Conservation (phyloP, 92 coral and sea anemone species). For the Desmophyllum pertusum region DNA sequence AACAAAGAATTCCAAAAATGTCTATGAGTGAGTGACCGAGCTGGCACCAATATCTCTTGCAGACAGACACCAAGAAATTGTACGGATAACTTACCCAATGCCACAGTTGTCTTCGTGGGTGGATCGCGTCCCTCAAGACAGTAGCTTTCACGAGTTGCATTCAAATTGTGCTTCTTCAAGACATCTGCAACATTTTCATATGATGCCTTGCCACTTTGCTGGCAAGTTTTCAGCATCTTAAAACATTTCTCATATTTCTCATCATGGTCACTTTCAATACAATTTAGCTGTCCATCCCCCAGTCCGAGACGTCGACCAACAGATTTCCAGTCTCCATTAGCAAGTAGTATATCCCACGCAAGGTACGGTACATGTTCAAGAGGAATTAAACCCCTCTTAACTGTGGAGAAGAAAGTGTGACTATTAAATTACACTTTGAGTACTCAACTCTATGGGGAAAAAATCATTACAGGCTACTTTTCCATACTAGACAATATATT, state of each 20-base stretch:
- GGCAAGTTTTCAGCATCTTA: background rate
- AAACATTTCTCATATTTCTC: slow-evolving; percentile 5
- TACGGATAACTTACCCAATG: background rate
- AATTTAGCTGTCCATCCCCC: background rate
- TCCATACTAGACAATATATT: too few species aligned
- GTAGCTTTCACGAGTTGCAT: background rate
- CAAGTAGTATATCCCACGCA: slow-evolving; percentile 1
- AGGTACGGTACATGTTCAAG: background rate
- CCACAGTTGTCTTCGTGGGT: background rate
- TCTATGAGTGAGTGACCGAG: too few species aligned
- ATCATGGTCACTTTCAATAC: background rate
- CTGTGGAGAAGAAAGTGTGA: background rate
- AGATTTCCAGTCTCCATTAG: background rate
- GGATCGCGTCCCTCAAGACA: background rate
- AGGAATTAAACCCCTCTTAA: background rate
- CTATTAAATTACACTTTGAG: background rate
- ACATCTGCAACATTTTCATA: background rate
- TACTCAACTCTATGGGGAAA: background rate
- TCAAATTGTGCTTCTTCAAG: background rate
- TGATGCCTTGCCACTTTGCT: background rate
- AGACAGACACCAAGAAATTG: too few species aligned
- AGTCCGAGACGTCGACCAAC: background rate
- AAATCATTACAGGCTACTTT: background rate
- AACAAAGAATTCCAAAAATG: too few species aligned
- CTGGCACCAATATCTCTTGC: too few species aligned